phyloP scores from a whole-genome alignment of 2,797 vertebrate species.

The Anguilla pacifica region DNA sequence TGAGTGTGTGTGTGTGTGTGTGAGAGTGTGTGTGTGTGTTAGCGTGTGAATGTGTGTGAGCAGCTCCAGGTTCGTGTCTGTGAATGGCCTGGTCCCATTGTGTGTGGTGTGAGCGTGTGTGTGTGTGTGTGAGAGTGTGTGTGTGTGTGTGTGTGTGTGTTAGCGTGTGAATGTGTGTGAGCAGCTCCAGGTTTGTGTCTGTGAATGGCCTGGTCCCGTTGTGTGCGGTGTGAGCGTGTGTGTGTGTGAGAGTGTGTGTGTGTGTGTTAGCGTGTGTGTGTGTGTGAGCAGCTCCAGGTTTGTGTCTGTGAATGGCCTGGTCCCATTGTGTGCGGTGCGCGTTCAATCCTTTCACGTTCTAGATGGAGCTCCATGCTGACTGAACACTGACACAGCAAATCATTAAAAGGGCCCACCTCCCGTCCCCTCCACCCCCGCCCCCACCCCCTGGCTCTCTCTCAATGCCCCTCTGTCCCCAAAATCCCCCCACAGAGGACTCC shows the following conservation, averaged over 20 bases:
- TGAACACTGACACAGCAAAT: slow-evolving; percentile 73
- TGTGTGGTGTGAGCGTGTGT: no score
- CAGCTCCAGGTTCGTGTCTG: no score
- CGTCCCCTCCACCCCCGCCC: neutral
- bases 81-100: no score
- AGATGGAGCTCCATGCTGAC: slow-evolving; percentile 70
- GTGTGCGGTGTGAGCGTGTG: neutral
- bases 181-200: no score
- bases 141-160: no score
- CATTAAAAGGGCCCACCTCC: slow-evolving; percentile 42
- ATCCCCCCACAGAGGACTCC: slow-evolving; percentile 43
- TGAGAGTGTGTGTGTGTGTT: no score
- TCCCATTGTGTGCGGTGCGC: slow-evolving; percentile 58
- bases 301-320: slow-evolving; percentile 50
- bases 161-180: no score
- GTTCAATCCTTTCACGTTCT: slow-evolving; percentile 65
- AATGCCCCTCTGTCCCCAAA: slow-evolving; percentile 65
- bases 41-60: no score
- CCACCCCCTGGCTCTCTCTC: slow-evolving; percentile 42
- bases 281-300: neutral
- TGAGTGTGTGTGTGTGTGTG: neutral
- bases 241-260: neutral
- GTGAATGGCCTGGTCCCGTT: no score
- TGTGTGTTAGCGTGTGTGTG: neutral
- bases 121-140: no score